Percentiles rank a stretch among this genome's conserved stretches.
phyloP scores from a whole-genome alignment of 1,140 invertebrate genomes.

The Hylaeus volcanicus region DNA sequence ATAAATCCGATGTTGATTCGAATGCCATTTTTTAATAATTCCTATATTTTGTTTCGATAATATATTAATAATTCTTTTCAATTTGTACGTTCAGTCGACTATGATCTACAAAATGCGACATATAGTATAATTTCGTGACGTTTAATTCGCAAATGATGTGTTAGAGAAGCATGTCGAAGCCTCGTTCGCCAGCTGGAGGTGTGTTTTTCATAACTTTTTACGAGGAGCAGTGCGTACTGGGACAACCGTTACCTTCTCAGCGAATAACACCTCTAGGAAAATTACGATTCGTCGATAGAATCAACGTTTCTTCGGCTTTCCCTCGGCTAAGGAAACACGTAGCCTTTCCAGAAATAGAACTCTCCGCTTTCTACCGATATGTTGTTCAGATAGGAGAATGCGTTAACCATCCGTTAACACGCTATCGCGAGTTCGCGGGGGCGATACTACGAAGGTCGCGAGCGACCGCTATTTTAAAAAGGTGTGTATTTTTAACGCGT shows the following conservation, averaged over 20 bases:
- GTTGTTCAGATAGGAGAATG: conserved; percentile 55
- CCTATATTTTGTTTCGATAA: too few species aligned
- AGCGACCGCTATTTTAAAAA: conserved; percentile 32
- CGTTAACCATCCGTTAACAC: conserved; percentile 68
- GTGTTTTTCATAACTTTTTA: conserved; percentile 18
- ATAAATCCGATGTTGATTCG: too few species aligned
- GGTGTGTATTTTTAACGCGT: conserved; percentile 23
- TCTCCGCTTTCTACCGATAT: conserved; percentile 51
- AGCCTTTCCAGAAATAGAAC: conserved; percentile 56
- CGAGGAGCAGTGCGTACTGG: not conserved
- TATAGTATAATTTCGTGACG: not conserved
- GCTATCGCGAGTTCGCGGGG: conserved; percentile 45
- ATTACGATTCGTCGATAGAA: conserved; percentile 48
- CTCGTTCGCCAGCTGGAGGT: not conserved
- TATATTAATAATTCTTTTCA: too few species aligned
- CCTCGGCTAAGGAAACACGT: not conserved
- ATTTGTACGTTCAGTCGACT: too few species aligned
- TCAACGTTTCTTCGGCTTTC: conserved; percentile 35
- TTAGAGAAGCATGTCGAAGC: not conserved
- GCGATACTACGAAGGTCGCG: conserved; percentile 17
- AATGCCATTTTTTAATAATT: too few species aligned
- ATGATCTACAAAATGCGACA: too few species aligned
- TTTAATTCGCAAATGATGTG: not conserved
- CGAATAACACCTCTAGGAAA: conserved; percentile 35
- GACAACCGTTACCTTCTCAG: not conserved